phyloP scores from a whole-genome alignment of 2,113 vertebrate genomes.

The Dromas ardeola region DNA sequence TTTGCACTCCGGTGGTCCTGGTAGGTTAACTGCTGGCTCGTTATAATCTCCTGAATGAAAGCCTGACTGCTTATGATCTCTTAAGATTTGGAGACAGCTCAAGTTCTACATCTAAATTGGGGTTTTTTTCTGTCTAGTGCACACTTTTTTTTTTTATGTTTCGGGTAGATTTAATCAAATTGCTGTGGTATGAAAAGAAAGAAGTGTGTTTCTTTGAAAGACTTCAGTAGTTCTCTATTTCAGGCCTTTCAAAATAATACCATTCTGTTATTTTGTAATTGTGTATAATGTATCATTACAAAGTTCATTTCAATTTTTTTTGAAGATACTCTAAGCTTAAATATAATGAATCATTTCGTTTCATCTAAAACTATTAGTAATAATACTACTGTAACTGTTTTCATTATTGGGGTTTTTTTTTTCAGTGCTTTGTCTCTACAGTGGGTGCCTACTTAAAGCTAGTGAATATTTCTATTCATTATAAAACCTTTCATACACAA shows the following conservation, averaged over 20 bases:
- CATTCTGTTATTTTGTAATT: background rate
- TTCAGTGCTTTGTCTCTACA: background rate
- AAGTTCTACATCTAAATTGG: background rate
- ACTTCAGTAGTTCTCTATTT: fast-evolving
- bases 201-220: background rate
- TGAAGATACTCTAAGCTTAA: background rate
- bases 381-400: background rate
- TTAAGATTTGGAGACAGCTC: background rate
- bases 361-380: background rate
- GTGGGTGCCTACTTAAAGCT: background rate
- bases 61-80: background rate
- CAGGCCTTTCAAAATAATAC: background rate
- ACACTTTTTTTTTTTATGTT: background rate
- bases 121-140: too few species aligned
- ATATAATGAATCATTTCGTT: background rate
- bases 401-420: background rate
- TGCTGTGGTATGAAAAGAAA: background rate
- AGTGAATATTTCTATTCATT: background rate
- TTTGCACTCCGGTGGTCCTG: background rate
- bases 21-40: background rate
- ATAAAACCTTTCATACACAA: background rate
- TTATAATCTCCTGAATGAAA: background rate
- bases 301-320: background rate
- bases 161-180: background rate
- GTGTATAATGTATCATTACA: background rate